Evolutionary conservation across 2,888 invertebrate genomes (phyloP).

Genomic region (Sinentomon sp.): DNA sequence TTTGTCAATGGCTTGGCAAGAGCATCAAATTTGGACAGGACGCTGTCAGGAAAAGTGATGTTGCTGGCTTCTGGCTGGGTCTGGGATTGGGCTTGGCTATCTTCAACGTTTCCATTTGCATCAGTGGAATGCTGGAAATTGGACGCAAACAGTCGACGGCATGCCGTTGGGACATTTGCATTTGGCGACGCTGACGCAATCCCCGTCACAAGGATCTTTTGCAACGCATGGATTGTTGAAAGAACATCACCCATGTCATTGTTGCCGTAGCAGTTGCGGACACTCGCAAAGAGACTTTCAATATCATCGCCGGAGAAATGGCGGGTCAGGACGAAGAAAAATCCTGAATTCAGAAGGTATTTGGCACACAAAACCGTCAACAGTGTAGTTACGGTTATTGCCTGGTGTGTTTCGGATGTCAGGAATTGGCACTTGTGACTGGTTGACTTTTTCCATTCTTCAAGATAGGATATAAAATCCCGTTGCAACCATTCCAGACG

Average conservation of each 20-base stretch:
- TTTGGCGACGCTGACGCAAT: background rate
- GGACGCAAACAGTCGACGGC: no score
- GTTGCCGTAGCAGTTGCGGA: slow-evolving; percentile 4
- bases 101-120: no score
- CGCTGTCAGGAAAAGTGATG: no score
- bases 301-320: slow-evolving; percentile 8
- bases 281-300: slow-evolving; percentile 6
- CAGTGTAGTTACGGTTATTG: slow-evolving; percentile 5
- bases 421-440: no score
- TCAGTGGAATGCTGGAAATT: no score
- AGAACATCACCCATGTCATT: slow-evolving; percentile 7
- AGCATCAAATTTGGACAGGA: no score
- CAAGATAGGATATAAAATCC: slow-evolving; percentile 7
- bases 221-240: slow-evolving; percentile 3
- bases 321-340: slow-evolving; percentile 8
- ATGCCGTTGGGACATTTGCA: slow-evolving; percentile 2
- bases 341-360: slow-evolving; percentile 6
- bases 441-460: slow-evolving; percentile 4
- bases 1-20: no score
- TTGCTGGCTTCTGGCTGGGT: no score
- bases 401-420: slow-evolving; percentile 7
- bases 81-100: no score
- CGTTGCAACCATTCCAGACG: slow-evolving; percentile 6
- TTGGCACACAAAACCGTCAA: slow-evolving; percentile 8
- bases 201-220: slow-evolving; percentile 8